A percentile compares a stretch with the other conserved stretches of the same genome.
Evolutionary conservation across 2,888 invertebrate species (phyloP).

Genomic region (Pteria penguin): DNA sequence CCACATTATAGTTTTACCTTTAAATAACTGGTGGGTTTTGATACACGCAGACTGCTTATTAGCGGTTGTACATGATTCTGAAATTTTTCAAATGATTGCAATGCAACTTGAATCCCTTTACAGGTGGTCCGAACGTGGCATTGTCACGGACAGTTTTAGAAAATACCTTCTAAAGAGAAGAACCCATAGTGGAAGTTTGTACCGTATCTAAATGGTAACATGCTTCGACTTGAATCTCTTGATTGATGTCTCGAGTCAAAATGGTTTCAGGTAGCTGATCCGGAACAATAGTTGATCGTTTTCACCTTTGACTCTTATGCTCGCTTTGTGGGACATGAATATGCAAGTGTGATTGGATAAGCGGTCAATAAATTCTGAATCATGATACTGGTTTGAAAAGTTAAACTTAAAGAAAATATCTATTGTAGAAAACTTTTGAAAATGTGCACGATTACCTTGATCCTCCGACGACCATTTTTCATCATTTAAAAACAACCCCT

Average conservation of each 20-base stretch:
- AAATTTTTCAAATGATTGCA: neutral
- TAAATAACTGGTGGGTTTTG: neutral
- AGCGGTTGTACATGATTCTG: neutral
- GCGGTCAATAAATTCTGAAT: neutral
- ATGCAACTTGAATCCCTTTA: neutral
- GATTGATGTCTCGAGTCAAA: neutral
- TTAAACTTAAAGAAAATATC: no score
- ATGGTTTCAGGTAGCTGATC: neutral
- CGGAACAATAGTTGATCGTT: neutral
- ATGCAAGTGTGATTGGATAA: neutral
- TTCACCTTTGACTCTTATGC: neutral
- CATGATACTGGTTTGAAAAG: no score
- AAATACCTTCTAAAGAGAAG: neutral
- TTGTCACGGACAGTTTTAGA: neutral
- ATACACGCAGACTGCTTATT: neutral
- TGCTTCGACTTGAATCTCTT: neutral
- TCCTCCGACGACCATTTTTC: no score
- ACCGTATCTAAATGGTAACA: neutral
- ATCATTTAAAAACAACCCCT: no score
- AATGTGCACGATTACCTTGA: no score
- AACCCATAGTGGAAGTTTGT: neutral
- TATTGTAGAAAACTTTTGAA: no score
- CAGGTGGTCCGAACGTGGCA: neutral
- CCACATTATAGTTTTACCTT: neutral
- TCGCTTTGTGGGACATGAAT: neutral